A percentile compares a stretch with the other conserved stretches of the same genome.
Evolutionary conservation across 2,113 vertebrate species (phyloP).

Genomic region (Apteryx owenii): DNA sequence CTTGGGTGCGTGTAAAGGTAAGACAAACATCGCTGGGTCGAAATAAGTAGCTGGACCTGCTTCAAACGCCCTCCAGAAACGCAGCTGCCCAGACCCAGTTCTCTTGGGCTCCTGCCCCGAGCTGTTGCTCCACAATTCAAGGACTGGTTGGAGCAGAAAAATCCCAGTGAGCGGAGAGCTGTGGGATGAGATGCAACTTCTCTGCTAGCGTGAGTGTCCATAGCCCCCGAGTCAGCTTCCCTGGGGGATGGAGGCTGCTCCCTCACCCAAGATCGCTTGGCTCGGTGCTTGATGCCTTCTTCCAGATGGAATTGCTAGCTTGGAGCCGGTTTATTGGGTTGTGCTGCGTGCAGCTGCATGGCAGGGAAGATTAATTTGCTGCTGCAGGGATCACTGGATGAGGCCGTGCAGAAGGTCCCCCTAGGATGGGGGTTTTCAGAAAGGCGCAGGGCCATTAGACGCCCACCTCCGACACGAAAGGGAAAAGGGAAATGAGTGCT

Average conservation of each 20-base stretch:
- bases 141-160: not conserved
- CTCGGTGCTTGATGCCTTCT: not conserved
- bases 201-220: not conserved
- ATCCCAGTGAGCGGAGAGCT: rapidly evolving
- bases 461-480: not conserved
- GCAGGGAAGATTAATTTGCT: not conserved
- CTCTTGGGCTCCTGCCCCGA: not conserved
- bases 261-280: not conserved
- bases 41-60: too few species aligned
- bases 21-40: rapidly evolving
- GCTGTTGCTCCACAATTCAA: not conserved
- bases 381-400: not conserved
- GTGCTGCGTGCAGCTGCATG: not conserved
- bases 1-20: rapidly evolving
- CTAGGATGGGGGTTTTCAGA: not conserved
- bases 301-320: not conserved
- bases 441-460: not conserved
- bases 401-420: not conserved
- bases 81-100: rapidly evolving
- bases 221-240: not conserved
- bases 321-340: not conserved
- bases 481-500: not conserved
- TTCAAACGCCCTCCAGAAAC: not conserved
- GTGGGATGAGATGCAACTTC: not conserved
- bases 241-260: not conserved